Evolutionary conservation across 2,888 invertebrate genomes (phyloP).

Genomic region (Zhuqinia jingwanae): DNA sequence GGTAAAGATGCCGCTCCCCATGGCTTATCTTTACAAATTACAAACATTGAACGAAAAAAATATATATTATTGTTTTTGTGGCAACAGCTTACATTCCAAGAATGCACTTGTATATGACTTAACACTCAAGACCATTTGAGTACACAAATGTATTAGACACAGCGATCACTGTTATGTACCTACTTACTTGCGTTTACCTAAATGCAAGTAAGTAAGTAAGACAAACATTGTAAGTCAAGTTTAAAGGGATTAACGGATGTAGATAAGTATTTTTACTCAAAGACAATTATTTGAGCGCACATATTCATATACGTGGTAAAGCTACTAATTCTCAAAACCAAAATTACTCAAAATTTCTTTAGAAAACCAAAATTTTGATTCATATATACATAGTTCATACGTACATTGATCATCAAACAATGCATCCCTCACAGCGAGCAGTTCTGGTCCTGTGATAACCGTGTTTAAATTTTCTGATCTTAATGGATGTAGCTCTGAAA

Average conservation of each 20-base stretch:
- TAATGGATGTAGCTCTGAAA: neutral
- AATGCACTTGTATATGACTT: neutral
- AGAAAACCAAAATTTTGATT: neutral
- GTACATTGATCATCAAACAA: slow-evolving; percentile 45
- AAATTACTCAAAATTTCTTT: no score
- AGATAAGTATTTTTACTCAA: no score
- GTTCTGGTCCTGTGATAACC: slow-evolving; percentile 10
- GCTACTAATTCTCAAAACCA: no score
- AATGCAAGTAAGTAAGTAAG: no score
- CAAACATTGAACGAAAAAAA: neutral
- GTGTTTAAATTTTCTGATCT: neutral
- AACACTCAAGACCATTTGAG: neutral
- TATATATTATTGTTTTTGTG: neutral
- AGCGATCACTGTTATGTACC: no score
- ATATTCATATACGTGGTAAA: no score
- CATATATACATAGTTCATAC: neutral
- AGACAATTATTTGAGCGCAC: no score
- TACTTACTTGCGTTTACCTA: no score
- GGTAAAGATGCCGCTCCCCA: slow-evolving; percentile 61
- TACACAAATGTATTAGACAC: no score
- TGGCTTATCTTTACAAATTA: slow-evolving; percentile 67
- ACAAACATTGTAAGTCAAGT: no score
- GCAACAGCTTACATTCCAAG: neutral
- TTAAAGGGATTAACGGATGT: no score
- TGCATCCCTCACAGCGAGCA: slow-evolving; percentile 5